Base-by-base conservation (phyloP, 2,888 invertebrate species). In the Cyrtodaria siliqua region DNA sequence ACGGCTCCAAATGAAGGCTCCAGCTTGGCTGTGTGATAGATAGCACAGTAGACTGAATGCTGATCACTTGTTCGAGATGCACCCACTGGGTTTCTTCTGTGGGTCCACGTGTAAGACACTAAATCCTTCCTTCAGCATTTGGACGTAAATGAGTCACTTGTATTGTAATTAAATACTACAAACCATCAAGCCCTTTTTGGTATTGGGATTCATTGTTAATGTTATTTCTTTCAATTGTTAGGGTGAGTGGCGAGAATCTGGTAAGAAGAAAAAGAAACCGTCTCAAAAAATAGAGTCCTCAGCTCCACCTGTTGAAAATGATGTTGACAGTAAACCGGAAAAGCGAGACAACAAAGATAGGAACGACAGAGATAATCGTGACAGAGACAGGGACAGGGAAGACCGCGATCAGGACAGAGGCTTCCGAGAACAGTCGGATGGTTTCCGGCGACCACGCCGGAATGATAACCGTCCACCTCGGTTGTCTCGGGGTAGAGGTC, bases 211-310 rank as follows among this genome's bases (percentile, higher is more conserved):
- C n/a, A n/a, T n/a, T n/a, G n/a, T n/a, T n/a, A n/a, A n/a, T n/a
- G n/a, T n/a, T 33, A 33, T 33, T 33, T 33, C 6, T 33, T 33
- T 4, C 12, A 4, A 8, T 33, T 33, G 33, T 40, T 79, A 87
- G 84, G 87, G 86, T 64, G 87, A 88, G 62, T 90, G 90, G 90
- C 84, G 83, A 68, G 89, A 89, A 52, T 82, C 88, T 53, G 89
- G 88, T 9, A 89, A 88, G 69, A 90, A 90, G 81, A 88, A 87
- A 56, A 91, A 91, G 72, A 87, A 87, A 71, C 81, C 75, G 38
- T 62, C 79, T 23, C 70, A 78, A 55, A 80, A 84, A 47, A 47
- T 78, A 52, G 73, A 80, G 14, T 52, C 74, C 6, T 26, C 74
- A 9, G 66, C 73, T 24, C 68, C 76, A 26, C 62, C 76, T 12